Evolutionary conservation across 2,797 vertebrate genomes (phyloP).

Genomic region (Leptodactylus fallax): DNA sequence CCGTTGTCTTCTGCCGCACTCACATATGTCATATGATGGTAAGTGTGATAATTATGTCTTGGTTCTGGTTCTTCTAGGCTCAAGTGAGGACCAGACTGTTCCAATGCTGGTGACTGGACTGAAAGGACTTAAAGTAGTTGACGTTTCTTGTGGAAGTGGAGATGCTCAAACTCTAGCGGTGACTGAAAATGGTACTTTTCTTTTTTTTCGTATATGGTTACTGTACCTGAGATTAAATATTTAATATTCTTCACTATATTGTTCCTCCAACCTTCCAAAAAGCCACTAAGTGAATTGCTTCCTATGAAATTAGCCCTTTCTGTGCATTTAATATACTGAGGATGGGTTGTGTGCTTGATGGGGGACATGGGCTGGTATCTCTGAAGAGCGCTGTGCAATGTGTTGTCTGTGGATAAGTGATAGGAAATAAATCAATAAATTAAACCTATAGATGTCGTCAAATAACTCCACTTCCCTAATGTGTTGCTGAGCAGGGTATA

Average conservation of each 20-base stretch:
- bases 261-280: background rate
- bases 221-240: background rate
- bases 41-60: background rate
- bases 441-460: no score
- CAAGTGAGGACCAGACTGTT: slow-evolving; percentile 95
- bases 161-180: slow-evolving; percentile 97
- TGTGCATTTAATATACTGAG: background rate
- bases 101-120: slow-evolving; percentile 92
- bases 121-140: slow-evolving; percentile 94
- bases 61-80: slow-evolving; percentile 79
- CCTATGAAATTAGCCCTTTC: background rate
- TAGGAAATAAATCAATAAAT: no score
- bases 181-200: slow-evolving; percentile 90
- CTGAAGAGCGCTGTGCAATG: background rate
- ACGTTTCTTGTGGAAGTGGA: slow-evolving; percentile 94
- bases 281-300: background rate
- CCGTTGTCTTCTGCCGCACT: no score
- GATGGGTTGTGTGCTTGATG: background rate
- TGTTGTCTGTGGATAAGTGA: background rate
- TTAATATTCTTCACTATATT: background rate
- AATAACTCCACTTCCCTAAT: no score
- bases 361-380: background rate
- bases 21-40: no score
- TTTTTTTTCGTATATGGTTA: background rate
- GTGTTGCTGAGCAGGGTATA: no score